Base-by-base conservation (phyloP, 1,140 invertebrate species). In the Drosophila watanabei region DNA sequence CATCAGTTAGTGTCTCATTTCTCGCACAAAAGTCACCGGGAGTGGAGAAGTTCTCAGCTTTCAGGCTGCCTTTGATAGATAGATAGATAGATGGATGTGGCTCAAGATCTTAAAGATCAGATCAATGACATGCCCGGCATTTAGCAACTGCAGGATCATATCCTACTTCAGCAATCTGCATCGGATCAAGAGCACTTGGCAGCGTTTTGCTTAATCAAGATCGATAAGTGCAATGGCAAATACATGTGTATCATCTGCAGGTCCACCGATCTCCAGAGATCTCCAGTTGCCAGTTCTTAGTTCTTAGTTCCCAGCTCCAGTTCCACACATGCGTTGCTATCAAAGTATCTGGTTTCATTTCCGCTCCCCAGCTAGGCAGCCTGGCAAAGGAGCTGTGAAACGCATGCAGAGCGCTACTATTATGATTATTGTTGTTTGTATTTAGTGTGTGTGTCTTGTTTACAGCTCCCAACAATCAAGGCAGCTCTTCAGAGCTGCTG, bases 321-420 rank as follows among this genome's bases (percentile, higher is more conserved):
- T 57, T 57, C 54, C 54, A 57, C 54, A 75, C 48, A 79, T 80
- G 68, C 81, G 76, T 73, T 62, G 60, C 69, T 88, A 89, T 82
- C 82, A 90, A 91, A 90, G 86, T 90, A 92, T 92, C 89, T 92
- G 85, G 89, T 92, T 92, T 92, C 89, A 92, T 92, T 92, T 92
- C 89, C 89, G 89, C 76, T 92, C 86, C 77, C 71, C 28, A 32
- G 30, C 68, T 32, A 37, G 49, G 24, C 46, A 28, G 46, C 24
- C 30, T 66, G n/a, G 60, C 54, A 82, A 86, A 86, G 86, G 86
- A 89, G 86, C 86, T 89, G 86, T 79, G 62, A 85, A 90, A 82
- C 72, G 56, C 79, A 82, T 81, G 46, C 65, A 46, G 68, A 51
- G 56, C 60, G 30, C 62, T 81, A 57, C 62, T 81, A 57, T 87